Evolutionary conservation across 1,140 invertebrate genomes (phyloP).

Genomic region (Anagrus nilaparvatae): DNA sequence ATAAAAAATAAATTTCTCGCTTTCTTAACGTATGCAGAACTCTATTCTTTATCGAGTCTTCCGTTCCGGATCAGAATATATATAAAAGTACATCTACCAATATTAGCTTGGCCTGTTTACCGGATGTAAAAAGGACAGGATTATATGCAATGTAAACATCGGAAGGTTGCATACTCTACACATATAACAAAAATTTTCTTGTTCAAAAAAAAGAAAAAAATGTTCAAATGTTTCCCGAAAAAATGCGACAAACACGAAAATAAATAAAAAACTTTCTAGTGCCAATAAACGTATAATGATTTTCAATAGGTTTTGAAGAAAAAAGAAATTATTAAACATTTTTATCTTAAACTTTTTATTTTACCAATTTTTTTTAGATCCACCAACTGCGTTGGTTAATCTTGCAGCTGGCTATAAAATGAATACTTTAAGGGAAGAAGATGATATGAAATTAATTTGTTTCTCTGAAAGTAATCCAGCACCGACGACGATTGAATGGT

Average conservation of each 20-base stretch:
- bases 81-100: too few species aligned
- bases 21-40: too few species aligned
- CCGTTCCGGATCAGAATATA: too few species aligned
- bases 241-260: constrained; percentile 9
- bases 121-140: constrained; percentile 2
- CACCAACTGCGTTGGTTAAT: constrained; percentile 31
- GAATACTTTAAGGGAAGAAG: constrained; percentile 44
- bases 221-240: too few species aligned
- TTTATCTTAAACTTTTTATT: not conserved
- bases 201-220: too few species aligned
- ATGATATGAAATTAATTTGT: constrained; percentile 47
- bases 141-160: constrained; percentile 5
- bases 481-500: constrained; percentile 45
- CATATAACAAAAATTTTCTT: too few species aligned
- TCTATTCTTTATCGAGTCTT: too few species aligned
- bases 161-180: too few species aligned
- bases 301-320: too few species aligned
- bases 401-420: constrained; percentile 34
- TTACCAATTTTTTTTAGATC: constrained; percentile 25
- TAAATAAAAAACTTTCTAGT: constrained; percentile 15
- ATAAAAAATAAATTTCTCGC: too few species aligned
- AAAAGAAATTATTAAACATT: too few species aligned
- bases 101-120: constrained; percentile 9
- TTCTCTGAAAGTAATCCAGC: constrained; percentile 46
- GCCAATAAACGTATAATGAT: too few species aligned